Evolutionary conservation across 2,888 invertebrate genomes (phyloP).

Genomic region (Hirtodrosophila duncani): DNA sequence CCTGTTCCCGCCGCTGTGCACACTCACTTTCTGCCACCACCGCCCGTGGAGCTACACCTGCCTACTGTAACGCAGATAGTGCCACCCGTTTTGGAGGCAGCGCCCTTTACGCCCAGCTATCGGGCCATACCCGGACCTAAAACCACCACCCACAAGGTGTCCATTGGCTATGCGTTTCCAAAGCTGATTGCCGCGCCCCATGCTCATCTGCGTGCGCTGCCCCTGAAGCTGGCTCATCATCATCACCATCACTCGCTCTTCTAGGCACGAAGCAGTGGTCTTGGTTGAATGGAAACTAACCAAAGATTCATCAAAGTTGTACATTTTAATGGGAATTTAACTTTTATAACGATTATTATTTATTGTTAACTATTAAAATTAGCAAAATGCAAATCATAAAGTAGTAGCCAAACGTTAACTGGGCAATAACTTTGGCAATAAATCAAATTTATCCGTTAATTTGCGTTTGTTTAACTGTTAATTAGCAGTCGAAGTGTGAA

Average conservation of each 20-base stretch:
- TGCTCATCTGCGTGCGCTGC: slow-evolving; percentile 64
- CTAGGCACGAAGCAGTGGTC: slow-evolving; percentile 36
- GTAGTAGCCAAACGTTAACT: too few relatives aligned
- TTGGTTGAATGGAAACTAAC: slow-evolving; percentile 5
- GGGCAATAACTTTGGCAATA: too few relatives aligned
- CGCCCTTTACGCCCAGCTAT: slow-evolving; percentile 65
- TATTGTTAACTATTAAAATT: too few relatives aligned
- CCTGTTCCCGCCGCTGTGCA: slow-evolving; percentile 3
- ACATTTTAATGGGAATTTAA: slow-evolving; percentile 3
- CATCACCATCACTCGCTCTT: slow-evolving; percentile 67
- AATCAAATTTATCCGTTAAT: too few relatives aligned
- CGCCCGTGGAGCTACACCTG: slow-evolving; percentile 45
- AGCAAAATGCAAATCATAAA: too few relatives aligned
- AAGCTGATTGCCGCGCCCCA: slow-evolving; percentile 61
- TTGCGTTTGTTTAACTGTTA: too few relatives aligned
- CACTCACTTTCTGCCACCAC: slow-evolving; percentile 39
- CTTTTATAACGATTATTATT: too few relatives aligned
- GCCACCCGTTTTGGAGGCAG: slow-evolving; percentile 57
- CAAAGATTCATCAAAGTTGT: slow-evolving; percentile 21
- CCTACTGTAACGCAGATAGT: slow-evolving; percentile 51
- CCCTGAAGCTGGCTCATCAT: slow-evolving; percentile 56
- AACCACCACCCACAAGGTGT: slow-evolving; percentile 73
- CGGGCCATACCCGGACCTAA: slow-evolving; percentile 75
- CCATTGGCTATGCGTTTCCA: slow-evolving; percentile 74
- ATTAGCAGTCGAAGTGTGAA: too few relatives aligned